Percentiles rank a stretch among this genome's conserved stretches.
phyloP scores from a whole-genome alignment of 2,888 invertebrate species.

The Acanthosepion pharaonis region DNA sequence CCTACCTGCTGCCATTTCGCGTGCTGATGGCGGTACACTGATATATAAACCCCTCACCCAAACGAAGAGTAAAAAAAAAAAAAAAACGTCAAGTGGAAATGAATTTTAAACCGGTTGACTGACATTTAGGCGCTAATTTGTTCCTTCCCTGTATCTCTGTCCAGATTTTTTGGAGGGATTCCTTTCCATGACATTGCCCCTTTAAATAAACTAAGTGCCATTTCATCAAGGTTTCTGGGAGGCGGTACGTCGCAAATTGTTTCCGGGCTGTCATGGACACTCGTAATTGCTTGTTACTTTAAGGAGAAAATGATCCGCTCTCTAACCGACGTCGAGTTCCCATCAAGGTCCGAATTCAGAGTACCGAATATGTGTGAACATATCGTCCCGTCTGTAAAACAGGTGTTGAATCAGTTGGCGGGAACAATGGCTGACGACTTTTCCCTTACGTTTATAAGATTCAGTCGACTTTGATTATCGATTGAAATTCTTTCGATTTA shows the following conservation, averaged over 20 bases:
- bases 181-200: background rate
- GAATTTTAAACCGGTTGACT: background rate
- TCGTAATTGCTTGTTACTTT: slow-evolving; percentile 8
- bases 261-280: slow-evolving; percentile 33
- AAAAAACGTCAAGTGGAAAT: background rate
- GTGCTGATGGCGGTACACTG: no score
- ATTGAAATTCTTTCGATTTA: background rate
- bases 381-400: background rate
- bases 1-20: background rate
- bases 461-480: background rate
- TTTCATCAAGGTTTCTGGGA: background rate
- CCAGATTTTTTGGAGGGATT: background rate
- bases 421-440: background rate
- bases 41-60: no score
- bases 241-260: background rate
- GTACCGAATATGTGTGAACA: background rate
- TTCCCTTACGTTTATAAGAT: background rate
- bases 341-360: background rate
- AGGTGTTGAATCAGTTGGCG: background rate
- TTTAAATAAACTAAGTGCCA: background rate
- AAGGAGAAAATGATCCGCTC: background rate
- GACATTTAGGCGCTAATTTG: background rate
- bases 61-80: no score
- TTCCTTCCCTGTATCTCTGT: background rate
- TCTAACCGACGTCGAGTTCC: background rate